phyloP scores from a whole-genome alignment of 2,888 invertebrate genomes.

The Embidobia sp. region DNA sequence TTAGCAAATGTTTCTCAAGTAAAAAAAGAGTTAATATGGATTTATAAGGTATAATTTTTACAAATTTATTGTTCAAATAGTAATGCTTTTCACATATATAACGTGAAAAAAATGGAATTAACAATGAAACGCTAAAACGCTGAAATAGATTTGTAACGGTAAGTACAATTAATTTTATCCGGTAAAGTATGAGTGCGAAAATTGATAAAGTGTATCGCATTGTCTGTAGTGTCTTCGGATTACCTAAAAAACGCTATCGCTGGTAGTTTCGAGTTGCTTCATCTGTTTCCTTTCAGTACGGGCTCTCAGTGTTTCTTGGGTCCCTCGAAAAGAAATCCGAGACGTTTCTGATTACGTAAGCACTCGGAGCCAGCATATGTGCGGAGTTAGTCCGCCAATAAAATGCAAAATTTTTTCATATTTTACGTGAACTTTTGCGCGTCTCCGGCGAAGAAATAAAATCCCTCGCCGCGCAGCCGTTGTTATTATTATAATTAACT shows the following conservation, averaged over 20 bases:
- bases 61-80: no score
- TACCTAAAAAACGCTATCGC: constrained; percentile 51
- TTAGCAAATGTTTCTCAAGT: no score
- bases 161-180: neutral
- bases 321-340: constrained; percentile 38
- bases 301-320: constrained; percentile 30
- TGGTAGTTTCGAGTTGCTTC: constrained; percentile 54
- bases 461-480: no score
- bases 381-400: constrained; percentile 18
- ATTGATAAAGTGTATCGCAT: constrained; percentile 45
- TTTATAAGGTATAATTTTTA: no score
- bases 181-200: constrained; percentile 13
- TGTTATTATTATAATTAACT: neutral
- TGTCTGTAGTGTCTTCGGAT: constrained; percentile 36
- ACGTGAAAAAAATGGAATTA: neutral
- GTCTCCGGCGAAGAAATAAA: no score
- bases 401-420: constrained; percentile 52
- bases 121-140: neutral
- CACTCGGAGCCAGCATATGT: constrained; percentile 21
- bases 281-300: constrained; percentile 54
- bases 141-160: neutral
- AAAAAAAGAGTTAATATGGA: no score
- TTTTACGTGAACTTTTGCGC: constrained; percentile 16
- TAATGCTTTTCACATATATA: no score
- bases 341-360: constrained; percentile 59